Percentiles rank a stretch among this genome's conserved stretches.
phyloP scores from a whole-genome alignment of 2,888 invertebrate genomes.

The Molanna angustata region DNA sequence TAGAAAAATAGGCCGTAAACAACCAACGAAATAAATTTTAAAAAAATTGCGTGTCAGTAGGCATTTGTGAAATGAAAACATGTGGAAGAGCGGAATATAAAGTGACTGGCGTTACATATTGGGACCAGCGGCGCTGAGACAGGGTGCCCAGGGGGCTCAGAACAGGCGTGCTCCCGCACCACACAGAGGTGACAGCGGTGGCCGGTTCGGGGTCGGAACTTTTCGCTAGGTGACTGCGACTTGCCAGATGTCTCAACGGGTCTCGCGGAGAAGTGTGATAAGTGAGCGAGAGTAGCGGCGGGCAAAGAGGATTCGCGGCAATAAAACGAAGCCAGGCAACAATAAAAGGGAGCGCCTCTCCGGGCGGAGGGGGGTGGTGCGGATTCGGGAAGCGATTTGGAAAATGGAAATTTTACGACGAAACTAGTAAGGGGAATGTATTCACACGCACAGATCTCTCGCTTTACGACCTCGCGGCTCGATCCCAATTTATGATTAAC shows the following conservation, averaged over 20 bases:
- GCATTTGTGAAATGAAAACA: neutral
- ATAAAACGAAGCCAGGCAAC: constrained; percentile 28
- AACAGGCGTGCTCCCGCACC: neutral
- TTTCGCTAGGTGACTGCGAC: no score
- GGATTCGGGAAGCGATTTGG: constrained; percentile 31
- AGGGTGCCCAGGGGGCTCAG: no score
- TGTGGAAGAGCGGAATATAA: neutral
- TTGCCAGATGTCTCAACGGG: no score
- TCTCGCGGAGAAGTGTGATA: no score
- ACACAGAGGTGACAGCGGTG: no score
- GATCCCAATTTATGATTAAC: constrained; percentile 23
- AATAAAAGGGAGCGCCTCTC: constrained; percentile 23
- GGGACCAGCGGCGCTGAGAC: no score
- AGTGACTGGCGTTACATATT: neutral
- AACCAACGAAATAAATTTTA: neutral
- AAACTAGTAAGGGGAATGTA: constrained; percentile 22
- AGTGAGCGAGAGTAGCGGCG: neutral
- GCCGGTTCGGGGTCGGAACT: no score
- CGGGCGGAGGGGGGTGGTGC: constrained; percentile 9
- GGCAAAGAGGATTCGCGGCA: constrained; percentile 13
- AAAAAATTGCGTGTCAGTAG: neutral
- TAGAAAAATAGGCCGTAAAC: neutral
- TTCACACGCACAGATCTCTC: constrained; percentile 4
- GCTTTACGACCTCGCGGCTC: constrained; percentile 19
- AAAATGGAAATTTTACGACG: constrained; percentile 33